A percentile compares a stretch with the other conserved stretches of the same genome.
These are phyloP conservation scores for Myanophis thanlyinensis DNA, from an alignment of 2,113 vertebrate genomes.

Conservation along the genomic window DNA sequence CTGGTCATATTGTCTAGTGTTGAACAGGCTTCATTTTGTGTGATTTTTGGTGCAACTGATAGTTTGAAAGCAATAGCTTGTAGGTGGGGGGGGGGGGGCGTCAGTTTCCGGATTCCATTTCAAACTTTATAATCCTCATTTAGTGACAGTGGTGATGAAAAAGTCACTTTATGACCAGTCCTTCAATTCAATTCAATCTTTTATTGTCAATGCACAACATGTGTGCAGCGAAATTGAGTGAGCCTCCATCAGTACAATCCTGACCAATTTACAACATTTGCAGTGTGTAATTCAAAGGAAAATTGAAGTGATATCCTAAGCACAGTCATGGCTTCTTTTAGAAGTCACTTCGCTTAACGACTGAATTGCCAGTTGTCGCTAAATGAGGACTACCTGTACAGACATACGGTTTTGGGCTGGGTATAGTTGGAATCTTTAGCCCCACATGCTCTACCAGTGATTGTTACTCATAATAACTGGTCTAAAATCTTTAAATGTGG, in stretches of 20 bases:
- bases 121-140: background rate
- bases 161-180: background rate
- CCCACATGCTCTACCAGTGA: rapidly evolving
- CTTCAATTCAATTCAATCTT: too few species aligned
- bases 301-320: background rate
- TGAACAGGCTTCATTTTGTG: background rate
- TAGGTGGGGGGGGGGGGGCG: too few species aligned
- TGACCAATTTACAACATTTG: background rate
- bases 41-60: background rate
- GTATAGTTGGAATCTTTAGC: rapidly evolving
- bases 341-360: background rate
- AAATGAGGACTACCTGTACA: background rate
- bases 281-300: background rate
- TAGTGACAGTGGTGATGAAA: background rate
- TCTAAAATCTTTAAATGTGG: background rate
- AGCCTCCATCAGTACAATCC: too few species aligned
- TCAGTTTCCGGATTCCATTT: background rate
- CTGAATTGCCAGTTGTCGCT: background rate
- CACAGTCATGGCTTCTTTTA: background rate
- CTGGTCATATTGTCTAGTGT: background rate
- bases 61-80: background rate
- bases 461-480: background rate
- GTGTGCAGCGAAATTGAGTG: too few species aligned
- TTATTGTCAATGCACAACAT: too few species aligned
- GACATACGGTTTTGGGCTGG: background rate